These are phyloP conservation scores for Esperia sulphurella DNA, from an alignment of 2,888 invertebrate genomes.

Conservation along the genomic window DNA sequence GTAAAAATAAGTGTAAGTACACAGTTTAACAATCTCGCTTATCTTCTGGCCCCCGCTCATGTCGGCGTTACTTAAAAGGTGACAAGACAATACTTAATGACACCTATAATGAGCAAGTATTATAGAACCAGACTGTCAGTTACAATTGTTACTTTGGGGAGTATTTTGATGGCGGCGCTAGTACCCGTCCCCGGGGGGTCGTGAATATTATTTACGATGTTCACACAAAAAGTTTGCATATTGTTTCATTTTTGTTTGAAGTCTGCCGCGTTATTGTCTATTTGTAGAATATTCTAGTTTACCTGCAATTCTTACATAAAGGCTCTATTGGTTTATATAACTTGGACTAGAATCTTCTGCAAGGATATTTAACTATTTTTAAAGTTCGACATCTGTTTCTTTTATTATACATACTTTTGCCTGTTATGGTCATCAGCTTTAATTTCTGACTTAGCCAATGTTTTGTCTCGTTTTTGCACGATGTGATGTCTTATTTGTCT, in stretches of 20 bases:
- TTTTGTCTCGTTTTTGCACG: too few relatives aligned
- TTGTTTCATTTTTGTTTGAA: conserved; percentile 11
- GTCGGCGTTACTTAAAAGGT: conserved; percentile 60
- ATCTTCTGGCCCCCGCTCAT: conserved; percentile 30
- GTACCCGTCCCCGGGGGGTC: conserved; percentile 6
- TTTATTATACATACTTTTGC: too few relatives aligned
- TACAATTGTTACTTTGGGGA: conserved; percentile 20
- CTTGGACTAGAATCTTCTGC: too few relatives aligned
- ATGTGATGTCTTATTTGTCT: too few relatives aligned
- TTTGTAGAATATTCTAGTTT: background rate
- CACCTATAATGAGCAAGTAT: conserved; percentile 62
- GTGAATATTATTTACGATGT: conserved; percentile 12
- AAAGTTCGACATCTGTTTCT: too few relatives aligned
- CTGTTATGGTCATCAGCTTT: too few relatives aligned
- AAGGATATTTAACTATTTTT: too few relatives aligned
- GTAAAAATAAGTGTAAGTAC: too few relatives aligned
- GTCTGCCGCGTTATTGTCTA: background rate
- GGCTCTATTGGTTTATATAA: too few relatives aligned
- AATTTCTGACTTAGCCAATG: too few relatives aligned
- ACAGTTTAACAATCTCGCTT: conserved; percentile 13
- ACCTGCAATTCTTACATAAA: background rate
- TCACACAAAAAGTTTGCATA: conserved; percentile 9
- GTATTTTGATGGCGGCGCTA: conserved; percentile 26
- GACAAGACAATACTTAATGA: conserved; percentile 69
- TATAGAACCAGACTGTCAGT: conserved; percentile 51